Conservation (phyloP, 2,797 vertebrate species). For the Toxotes lorentzi region DNA sequence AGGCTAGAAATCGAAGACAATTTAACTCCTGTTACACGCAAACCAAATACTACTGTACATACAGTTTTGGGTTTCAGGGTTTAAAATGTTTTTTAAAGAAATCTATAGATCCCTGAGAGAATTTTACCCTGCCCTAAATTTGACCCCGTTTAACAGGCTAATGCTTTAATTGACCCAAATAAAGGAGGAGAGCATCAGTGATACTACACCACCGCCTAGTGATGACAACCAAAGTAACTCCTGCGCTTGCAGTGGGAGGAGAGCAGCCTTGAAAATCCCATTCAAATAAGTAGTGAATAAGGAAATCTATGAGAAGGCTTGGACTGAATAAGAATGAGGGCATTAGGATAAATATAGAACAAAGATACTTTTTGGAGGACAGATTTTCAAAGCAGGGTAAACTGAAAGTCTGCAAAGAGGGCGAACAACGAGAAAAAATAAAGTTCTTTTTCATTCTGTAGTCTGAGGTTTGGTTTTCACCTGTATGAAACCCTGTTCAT, state of each 20-base stretch:
- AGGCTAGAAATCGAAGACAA: background rate
- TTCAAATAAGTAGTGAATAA: slow-evolving; percentile 72
- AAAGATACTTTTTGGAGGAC: slow-evolving; percentile 75
- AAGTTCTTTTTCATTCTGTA: slow-evolving; percentile 6
- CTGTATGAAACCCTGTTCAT: slow-evolving; percentile 26
- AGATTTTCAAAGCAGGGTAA: slow-evolving; percentile 68
- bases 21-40: background rate
- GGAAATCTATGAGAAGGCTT: slow-evolving; percentile 63
- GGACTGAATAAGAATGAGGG: slow-evolving; percentile 78
- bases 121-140: slow-evolving; percentile 18
- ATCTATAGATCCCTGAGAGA: background rate
- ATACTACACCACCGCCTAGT: slow-evolving; percentile 32
- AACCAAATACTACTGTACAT: background rate
- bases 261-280: slow-evolving; percentile 70
- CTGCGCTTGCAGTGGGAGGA: slow-evolving; percentile 51
- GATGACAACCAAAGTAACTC: slow-evolving; percentile 52
- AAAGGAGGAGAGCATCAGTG: slow-evolving; percentile 20
- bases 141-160: slow-evolving; percentile 44
- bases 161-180: slow-evolving; percentile 61
- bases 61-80: background rate
- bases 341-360: slow-evolving; percentile 80
- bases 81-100: background rate
- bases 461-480: slow-evolving; percentile 21
- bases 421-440: slow-evolving; percentile 25
- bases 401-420: slow-evolving; percentile 55